A percentile compares a stretch with the other conserved stretches of the same genome.
phyloP scores from a whole-genome alignment of 2,888 invertebrate species.

The Podotricha telesiphe region DNA sequence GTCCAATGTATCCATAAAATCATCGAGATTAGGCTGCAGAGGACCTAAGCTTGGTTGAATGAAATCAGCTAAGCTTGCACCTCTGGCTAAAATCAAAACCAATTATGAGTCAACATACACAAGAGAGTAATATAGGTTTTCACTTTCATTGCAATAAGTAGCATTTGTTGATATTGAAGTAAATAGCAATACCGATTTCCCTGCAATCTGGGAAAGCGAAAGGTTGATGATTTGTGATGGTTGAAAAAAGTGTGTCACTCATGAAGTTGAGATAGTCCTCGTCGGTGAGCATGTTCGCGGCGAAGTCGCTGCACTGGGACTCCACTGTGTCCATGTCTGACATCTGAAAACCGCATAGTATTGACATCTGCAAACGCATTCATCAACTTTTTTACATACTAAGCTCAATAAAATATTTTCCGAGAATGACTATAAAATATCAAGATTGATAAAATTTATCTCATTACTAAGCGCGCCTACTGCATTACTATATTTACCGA shows the following conservation, averaged over 20 bases:
- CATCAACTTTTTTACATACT: conserved; percentile 17
- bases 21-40: conserved; percentile 97
- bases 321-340: conserved; percentile 89
- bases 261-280: conserved; percentile 94
- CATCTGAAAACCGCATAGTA: conserved; percentile 75
- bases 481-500: conserved; percentile 82
- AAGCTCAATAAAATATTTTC: not conserved
- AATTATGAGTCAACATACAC: conserved; percentile 37
- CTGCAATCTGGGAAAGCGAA: conserved; percentile 98
- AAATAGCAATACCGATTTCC: conserved; percentile 91
- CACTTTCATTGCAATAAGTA: conserved; percentile 27
- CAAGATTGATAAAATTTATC: not conserved
- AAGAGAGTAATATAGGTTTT: conserved; percentile 22
- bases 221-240: conserved; percentile 92
- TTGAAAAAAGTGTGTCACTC: conserved; percentile 95
- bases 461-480: not conserved
- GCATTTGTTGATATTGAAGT: conserved; percentile 32
- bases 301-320: conserved; percentile 86
- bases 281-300: conserved; percentile 90
- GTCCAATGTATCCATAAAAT: conserved; percentile 95
- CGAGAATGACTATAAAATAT: not conserved
- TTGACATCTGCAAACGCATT: conserved; percentile 45
- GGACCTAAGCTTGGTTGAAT: conserved; percentile 99
- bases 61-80: conserved; percentile 95
- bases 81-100: conserved; percentile 86